phyloP scores from a whole-genome alignment of 2,888 invertebrate genomes.

The Chorisops tibialis region DNA sequence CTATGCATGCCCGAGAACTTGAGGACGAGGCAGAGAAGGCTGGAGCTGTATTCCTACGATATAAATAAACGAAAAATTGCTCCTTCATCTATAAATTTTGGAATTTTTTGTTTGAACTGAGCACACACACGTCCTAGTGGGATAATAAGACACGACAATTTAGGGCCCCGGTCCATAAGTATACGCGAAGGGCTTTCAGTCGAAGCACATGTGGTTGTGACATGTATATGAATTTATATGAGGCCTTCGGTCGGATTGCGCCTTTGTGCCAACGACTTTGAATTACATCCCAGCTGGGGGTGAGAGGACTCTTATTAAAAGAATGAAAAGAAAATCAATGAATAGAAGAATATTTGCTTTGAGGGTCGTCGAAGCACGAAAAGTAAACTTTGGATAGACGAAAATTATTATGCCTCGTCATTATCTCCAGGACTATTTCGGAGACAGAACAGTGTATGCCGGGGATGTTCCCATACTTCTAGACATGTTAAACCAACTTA shows the following conservation, averaged over 20 bases:
- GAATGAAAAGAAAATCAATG: conserved; percentile 32
- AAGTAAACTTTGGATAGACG: neutral
- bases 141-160: conserved; percentile 32
- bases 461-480: too few relatives aligned
- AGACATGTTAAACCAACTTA: too few relatives aligned
- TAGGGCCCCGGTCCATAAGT: conserved; percentile 10
- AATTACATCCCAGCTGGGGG: conserved; percentile 7
- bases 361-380: conserved; percentile 29
- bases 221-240: conserved; percentile 34
- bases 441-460: neutral
- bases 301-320: conserved; percentile 17
- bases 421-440: neutral
- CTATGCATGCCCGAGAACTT: conserved; percentile 10
- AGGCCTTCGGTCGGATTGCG: conserved; percentile 16
- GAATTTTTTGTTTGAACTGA: conserved; percentile 32
- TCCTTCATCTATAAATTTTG: conserved; percentile 33
- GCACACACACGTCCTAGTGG: conserved; percentile 25
- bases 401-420: neutral
- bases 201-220: conserved; percentile 33
- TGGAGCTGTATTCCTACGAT: neutral
- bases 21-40: neutral
- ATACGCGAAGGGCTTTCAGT: neutral
- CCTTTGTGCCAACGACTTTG: conserved; percentile 27
- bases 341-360: conserved; percentile 28
- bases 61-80: conserved; percentile 29